Conservation (phyloP, 2,113 vertebrate genomes). For the Scatophagus argus region DNA sequence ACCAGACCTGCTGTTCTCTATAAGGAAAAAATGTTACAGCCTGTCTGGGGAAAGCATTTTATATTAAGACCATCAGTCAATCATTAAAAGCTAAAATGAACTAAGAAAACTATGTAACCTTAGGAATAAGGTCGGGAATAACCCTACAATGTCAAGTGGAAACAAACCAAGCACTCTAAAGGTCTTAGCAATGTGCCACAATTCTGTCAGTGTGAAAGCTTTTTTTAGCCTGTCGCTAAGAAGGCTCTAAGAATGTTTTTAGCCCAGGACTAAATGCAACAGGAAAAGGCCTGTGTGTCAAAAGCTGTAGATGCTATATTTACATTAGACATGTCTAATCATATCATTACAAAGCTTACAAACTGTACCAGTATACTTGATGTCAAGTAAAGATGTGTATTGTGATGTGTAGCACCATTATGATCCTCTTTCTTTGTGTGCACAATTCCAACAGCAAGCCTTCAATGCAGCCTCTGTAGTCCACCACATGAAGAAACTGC, state of each 20-base stretch:
- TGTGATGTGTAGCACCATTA: background rate
- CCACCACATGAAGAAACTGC: constrained; percentile 92
- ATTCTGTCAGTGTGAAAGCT: too few relatives aligned
- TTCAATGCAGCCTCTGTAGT: constrained; percentile 88
- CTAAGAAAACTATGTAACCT: too few relatives aligned
- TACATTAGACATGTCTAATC: background rate
- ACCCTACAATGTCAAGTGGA: background rate
- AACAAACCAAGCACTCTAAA: background rate
- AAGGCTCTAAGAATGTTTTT: too few relatives aligned
- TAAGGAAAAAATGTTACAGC: too few relatives aligned
- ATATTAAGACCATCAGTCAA: too few relatives aligned
- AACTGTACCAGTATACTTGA: background rate
- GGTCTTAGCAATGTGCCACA: too few relatives aligned
- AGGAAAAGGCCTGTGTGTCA: too few relatives aligned
- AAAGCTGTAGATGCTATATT: background rate
- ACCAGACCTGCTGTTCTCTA: too few relatives aligned
- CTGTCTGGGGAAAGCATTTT: background rate
- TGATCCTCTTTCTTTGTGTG: constrained; percentile 20
- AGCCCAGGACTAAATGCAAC: too few relatives aligned
- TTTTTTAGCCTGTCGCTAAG: too few relatives aligned
- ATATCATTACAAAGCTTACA: background rate
- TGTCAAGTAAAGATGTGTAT: background rate
- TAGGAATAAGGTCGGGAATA: too few relatives aligned
- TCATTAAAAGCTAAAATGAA: background rate
- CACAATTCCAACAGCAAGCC: constrained; percentile 85